These are phyloP conservation scores for Kryptopterus vitreolus DNA, from an alignment of 2,797 vertebrate species.

Conservation along the genomic window DNA sequence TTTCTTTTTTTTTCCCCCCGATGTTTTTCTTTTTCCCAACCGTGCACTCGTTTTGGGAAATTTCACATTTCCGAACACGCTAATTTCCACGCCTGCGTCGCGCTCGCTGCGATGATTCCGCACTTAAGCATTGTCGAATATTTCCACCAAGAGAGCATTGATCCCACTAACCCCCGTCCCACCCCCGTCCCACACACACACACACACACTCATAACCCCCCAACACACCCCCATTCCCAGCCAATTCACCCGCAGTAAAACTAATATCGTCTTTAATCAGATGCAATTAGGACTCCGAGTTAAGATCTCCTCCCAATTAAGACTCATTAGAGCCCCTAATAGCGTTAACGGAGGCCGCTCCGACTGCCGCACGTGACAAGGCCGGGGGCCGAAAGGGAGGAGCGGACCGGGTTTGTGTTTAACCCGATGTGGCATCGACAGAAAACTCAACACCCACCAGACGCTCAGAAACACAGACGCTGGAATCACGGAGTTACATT, in stretches of 20 bases:
- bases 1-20: neutral
- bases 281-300: slow-evolving; percentile 80
- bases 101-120: slow-evolving; percentile 43
- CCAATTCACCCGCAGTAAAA: slow-evolving; percentile 79
- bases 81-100: slow-evolving; percentile 14
- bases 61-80: slow-evolving; percentile 34
- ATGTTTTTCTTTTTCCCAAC: too few species aligned
- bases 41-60: slow-evolving; percentile 29
- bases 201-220: slow-evolving; percentile 30
- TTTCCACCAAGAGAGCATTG: slow-evolving; percentile 73
- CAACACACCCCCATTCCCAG: slow-evolving; percentile 53
- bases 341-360: slow-evolving; percentile 72
- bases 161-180: too few species aligned
- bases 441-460: too few species aligned
- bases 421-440: too few species aligned
- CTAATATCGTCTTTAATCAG: slow-evolving; percentile 85
- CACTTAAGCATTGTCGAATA: slow-evolving; percentile 64
- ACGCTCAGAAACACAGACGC: too few species aligned
- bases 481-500: too few species aligned
- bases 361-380: slow-evolving; percentile 62
- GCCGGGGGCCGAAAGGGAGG: too few species aligned
- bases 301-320: slow-evolving; percentile 84
- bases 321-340: slow-evolving; percentile 80
- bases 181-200: neutral
- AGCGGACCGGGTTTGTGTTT: too few species aligned